These are phyloP conservation scores for Dorcus hopei DNA, from an alignment of 2,888 invertebrate species.

Conservation along the genomic window DNA sequence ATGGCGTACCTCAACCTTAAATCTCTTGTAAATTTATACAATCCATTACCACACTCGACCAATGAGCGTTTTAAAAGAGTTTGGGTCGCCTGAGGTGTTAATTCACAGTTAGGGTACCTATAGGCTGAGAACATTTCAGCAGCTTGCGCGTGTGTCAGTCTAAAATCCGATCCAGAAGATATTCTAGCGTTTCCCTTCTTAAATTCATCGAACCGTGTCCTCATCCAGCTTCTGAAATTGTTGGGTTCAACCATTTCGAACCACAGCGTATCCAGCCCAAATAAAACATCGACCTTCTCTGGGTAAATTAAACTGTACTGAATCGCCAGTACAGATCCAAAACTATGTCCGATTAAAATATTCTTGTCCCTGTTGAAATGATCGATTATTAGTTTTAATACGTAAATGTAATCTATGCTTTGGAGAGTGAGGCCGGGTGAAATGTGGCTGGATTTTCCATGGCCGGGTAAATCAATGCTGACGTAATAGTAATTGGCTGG, in stretches of 20 bases:
- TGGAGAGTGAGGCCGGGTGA: slow-evolving; percentile 43
- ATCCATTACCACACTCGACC: slow-evolving; percentile 30
- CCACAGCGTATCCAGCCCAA: slow-evolving; percentile 42
- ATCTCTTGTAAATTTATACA: slow-evolving; percentile 44
- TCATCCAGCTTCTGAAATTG: slow-evolving; percentile 32
- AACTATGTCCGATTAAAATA: slow-evolving; percentile 39
- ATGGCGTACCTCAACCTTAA: slow-evolving; percentile 29
- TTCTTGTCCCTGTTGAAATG: slow-evolving; percentile 17
- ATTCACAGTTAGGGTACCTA: slow-evolving; percentile 6
- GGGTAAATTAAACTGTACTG: slow-evolving; percentile 39
- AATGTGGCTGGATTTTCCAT: slow-evolving; percentile 50
- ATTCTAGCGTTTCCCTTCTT: slow-evolving; percentile 29
- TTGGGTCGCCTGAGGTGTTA: slow-evolving; percentile 35
- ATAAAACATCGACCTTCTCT: slow-evolving; percentile 38
- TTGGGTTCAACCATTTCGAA: slow-evolving; percentile 21
- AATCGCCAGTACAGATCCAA: slow-evolving; percentile 49
- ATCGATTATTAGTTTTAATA: slow-evolving; percentile 13
- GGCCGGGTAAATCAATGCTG: slow-evolving; percentile 54
- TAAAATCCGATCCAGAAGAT: background rate
- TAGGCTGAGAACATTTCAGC: slow-evolving; percentile 8
- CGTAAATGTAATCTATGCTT: slow-evolving; percentile 16
- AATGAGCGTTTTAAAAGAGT: slow-evolving; percentile 38
- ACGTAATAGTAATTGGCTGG: slow-evolving; percentile 44
- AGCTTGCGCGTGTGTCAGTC: slow-evolving; percentile 8
- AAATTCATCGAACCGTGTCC: slow-evolving; percentile 43